phyloP scores from a whole-genome alignment of 2,797 vertebrate genomes.

The Sciaenops ocellatus region DNA sequence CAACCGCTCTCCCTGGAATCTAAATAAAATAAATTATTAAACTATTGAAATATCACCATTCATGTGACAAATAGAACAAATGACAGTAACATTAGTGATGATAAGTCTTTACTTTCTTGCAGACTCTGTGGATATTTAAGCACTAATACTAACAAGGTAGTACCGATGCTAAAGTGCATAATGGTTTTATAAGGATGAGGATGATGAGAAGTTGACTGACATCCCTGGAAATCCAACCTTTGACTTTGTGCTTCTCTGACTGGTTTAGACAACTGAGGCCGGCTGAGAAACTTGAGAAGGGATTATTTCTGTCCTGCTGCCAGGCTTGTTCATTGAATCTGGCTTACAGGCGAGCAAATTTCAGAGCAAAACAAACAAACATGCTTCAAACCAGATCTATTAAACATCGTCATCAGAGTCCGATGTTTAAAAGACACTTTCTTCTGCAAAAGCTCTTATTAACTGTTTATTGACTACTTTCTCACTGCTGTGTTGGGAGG shows the following conservation, averaged over 20 bases:
- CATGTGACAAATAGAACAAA: no score
- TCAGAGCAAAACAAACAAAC: conserved; percentile 33
- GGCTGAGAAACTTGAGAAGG: conserved; percentile 49
- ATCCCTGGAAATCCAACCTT: conserved; percentile 33
- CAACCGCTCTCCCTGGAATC: background rate
- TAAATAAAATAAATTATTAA: no score
- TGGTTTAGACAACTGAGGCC: conserved; percentile 28
- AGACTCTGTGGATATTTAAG: background rate
- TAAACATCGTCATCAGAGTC: background rate
- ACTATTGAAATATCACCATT: no score
- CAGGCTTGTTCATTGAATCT: conserved; percentile 33
- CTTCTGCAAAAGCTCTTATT: conserved; percentile 10
- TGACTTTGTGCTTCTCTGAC: conserved; percentile 42
- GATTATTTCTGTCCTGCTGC: conserved; percentile 57
- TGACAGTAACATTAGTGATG: no score
- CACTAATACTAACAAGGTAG: background rate
- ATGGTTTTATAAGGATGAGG: background rate
- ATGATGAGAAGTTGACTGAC: conserved; percentile 23
- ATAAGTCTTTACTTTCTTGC: no score
- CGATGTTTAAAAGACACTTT: background rate
- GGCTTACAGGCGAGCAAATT: conserved; percentile 33
- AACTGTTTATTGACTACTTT: background rate
- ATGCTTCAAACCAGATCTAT: background rate
- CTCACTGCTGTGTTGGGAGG: conserved; percentile 10
- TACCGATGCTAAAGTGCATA: background rate